Evolutionary conservation across 92 coral and sea anemone species (phyloP), one percentile per base, ranked within the genome.

Genomic region (Porites cylindrica): DNA sequence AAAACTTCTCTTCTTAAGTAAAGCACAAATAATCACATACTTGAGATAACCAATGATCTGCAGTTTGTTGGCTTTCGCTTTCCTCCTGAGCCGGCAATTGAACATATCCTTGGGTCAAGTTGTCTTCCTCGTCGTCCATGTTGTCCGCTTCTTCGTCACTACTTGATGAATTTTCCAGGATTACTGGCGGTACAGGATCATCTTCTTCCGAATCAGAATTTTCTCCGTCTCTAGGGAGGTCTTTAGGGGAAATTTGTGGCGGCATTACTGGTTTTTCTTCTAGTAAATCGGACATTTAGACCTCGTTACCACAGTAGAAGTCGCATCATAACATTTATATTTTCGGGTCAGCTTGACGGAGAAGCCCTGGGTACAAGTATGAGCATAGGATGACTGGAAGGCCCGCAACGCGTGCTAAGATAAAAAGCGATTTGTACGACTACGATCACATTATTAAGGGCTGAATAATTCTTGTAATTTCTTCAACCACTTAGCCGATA

Each of bases 81-180:
- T 92, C 98, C 63, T 88, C 91, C 82, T 90, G 95, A 14, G 96
- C 72, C 26, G 47, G 47, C 47, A 94, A 76, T 38, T 95, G 93
- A 20, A 94, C 86, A 69, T 94, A 94, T 29, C 98, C 98, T 53
- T 85, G 89, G 60, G 66, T 82, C 6, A 58, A 63, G 9, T 87
- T 86, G 14, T 52, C 80, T 8, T 63, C 85, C 1, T 69, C 91
- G 7, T 83, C 89, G 66, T 53, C 91, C 64, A 80, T 59, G 24
- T 81, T 71, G 76, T 91, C 98, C 19, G 74, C 87, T 13, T 94
- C 98, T 13, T 94, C 98, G 38, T 90, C 95, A 51, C 95, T 92
- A 52, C 94, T 91, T 32, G 95, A 78, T 9, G 81, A 72, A 54
- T 78, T 86, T 47, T 89, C 92, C 38, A 85, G 4, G 47, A 82